A percentile compares a stretch with the other conserved stretches of the same genome.
These are phyloP conservation scores for Mesorhabditis sp. DNA, from an alignment of 2,888 invertebrate genomes.

Conservation along the genomic window DNA sequence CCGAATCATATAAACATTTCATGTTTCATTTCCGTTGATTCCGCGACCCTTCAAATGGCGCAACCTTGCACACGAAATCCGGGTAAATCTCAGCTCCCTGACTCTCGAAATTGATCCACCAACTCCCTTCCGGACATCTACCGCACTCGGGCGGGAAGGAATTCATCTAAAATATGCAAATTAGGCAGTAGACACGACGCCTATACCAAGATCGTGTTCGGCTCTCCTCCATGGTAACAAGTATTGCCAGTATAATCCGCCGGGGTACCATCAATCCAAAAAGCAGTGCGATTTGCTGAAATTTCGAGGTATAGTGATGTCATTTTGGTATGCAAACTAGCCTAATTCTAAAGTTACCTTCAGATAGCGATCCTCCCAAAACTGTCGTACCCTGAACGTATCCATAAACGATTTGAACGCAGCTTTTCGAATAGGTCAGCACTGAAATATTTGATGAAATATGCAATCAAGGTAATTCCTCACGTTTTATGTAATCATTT, in stretches of 20 bases:
- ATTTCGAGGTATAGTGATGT: not conserved
- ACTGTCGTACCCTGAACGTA: not conserved
- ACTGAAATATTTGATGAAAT: too few relatives aligned
- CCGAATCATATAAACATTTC: too few relatives aligned
- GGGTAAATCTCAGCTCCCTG: not conserved
- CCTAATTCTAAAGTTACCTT: not conserved
- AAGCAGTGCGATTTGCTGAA: not conserved
- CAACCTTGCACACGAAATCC: not conserved
- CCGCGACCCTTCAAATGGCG: not conserved
- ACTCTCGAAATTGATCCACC: constrained; percentile 1
- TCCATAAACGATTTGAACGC: not conserved
- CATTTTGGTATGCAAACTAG: not conserved
- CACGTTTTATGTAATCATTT: not conserved
- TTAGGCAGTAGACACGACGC: too few relatives aligned
- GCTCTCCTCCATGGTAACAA: not conserved
- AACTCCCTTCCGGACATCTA: not conserved
- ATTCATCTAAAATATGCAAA: not conserved
- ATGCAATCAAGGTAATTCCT: too few relatives aligned
- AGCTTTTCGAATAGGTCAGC: not conserved
- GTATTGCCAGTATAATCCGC: not conserved
- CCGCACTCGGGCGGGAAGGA: not conserved
- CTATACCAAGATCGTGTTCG: not conserved
- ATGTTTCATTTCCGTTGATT: not conserved
- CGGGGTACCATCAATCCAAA: not conserved
- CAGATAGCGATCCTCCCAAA: not conserved